Evolutionary conservation across 2,888 invertebrate species (phyloP), one percentile per base, ranked within the genome.

Genomic region (Periphyllus acericola): DNA sequence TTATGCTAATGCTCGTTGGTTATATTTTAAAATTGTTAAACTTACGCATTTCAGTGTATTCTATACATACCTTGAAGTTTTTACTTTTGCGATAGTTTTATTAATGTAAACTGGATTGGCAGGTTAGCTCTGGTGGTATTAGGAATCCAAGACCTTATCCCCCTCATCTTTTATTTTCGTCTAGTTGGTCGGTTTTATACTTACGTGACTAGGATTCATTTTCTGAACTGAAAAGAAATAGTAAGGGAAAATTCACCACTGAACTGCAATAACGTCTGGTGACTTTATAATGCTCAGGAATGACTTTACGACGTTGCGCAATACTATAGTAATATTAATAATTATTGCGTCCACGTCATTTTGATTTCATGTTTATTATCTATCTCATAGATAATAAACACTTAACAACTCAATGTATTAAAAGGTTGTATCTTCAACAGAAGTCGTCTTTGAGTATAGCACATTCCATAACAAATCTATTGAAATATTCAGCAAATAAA

Each of bases 201-300:
- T 84, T 84, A 76, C 84, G 84, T 84, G 76, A 84, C 76, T 76
- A 32, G 84, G 84, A 84, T 84, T 84, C 60, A 25, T 76, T 84
- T 84, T 66, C 32, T 5, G 40, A 66, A 46, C 17, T 3, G 25
- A 76, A 66, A 84, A 32, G 14, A 84, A 55, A 81, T 55, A 40
- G 46, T 46, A 46, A 66, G 0, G 25, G 25, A 76, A 74, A 84
- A 76, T 76, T 66, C 46, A 21, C 25, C 11, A 32, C 17, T 17
- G 66, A 66, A 66, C 46, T 75, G 60, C 46, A 40, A 68, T 66
- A 32, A 46, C 76, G 75, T 66, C 84, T 32, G 66, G 40, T 32
- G 84, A 84, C 75, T 76, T 84, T 5, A 25, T n/a, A 84, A 75
- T 74, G 82, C 52, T 71, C 11, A n/a, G 52, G 71, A 72, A 82